These are phyloP conservation scores for Daboia siamensis DNA, from an alignment of 2,113 vertebrate genomes.

Conservation along the genomic window DNA sequence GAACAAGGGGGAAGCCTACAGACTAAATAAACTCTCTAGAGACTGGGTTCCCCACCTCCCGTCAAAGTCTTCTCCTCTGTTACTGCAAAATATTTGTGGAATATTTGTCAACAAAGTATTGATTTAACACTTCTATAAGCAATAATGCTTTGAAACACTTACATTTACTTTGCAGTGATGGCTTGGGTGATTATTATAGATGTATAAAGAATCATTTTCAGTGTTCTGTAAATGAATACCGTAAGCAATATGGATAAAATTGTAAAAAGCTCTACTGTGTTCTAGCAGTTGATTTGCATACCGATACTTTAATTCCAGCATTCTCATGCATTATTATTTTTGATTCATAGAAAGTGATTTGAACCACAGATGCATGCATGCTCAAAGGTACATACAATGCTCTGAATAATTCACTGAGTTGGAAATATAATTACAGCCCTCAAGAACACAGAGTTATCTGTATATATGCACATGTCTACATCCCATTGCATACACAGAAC, in stretches of 20 bases:
- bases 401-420: neutral
- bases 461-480: neutral
- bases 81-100: neutral
- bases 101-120: neutral
- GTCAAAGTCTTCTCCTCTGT: neutral
- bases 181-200: neutral
- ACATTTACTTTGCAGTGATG: neutral
- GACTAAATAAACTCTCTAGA: neutral
- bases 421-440: neutral
- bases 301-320: neutral
- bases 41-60: too few relatives aligned
- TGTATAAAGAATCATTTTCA: neutral
- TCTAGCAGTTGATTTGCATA: neutral
- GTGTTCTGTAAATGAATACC: neutral
- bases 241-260: neutral
- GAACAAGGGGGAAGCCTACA: neutral
- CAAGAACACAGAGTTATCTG: neutral
- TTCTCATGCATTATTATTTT: neutral
- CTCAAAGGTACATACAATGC: neutral
- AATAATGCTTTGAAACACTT: neutral
- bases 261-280: neutral
- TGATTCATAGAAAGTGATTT: neutral
- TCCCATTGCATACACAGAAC: neutral
- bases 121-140: neutral
- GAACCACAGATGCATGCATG: neutral